phyloP scores from a whole-genome alignment of 2,113 vertebrate species.

The Cheirogaleus medius region DNA sequence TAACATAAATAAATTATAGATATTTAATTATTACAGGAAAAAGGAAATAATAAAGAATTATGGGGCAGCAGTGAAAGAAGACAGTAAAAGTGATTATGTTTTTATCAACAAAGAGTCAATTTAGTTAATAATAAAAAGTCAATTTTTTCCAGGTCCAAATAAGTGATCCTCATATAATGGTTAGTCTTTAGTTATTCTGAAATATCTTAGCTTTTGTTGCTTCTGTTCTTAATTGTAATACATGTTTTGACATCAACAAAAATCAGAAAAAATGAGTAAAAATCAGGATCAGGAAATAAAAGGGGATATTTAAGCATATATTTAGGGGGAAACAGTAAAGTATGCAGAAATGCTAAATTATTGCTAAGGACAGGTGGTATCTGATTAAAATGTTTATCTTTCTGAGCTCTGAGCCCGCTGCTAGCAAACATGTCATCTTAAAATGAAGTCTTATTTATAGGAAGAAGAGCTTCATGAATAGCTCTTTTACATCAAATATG shows the following conservation, averaged over 20 bases:
- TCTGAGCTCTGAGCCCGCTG: background rate
- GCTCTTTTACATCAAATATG: background rate
- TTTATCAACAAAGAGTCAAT: background rate
- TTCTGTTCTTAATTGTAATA: background rate
- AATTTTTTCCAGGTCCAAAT: background rate
- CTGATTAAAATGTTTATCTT: slow-evolving; percentile 8
- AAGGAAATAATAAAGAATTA: background rate
- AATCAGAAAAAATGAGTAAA: slow-evolving; percentile 23
- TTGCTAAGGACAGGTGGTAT: background rate
- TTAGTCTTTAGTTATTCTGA: background rate
- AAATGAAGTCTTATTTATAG: background rate
- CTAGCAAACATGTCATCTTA: background rate
- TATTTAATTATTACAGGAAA: background rate
- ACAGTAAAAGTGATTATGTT: background rate
- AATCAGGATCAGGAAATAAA: background rate
- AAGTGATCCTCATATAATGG: background rate
- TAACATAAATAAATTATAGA: background rate
- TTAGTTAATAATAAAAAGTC: background rate
- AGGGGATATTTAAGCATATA: background rate
- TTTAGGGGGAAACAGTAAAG: background rate
- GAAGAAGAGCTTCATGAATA: background rate
- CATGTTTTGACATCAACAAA: background rate
- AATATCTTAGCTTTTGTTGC: background rate
- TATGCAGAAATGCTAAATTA: slow-evolving; percentile 2
- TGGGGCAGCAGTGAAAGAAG: background rate